Percentiles rank a stretch among this genome's conserved stretches.
These are phyloP conservation scores for Limonius californicus DNA, from an alignment of 1,140 invertebrate species.

Conservation along the genomic window DNA sequence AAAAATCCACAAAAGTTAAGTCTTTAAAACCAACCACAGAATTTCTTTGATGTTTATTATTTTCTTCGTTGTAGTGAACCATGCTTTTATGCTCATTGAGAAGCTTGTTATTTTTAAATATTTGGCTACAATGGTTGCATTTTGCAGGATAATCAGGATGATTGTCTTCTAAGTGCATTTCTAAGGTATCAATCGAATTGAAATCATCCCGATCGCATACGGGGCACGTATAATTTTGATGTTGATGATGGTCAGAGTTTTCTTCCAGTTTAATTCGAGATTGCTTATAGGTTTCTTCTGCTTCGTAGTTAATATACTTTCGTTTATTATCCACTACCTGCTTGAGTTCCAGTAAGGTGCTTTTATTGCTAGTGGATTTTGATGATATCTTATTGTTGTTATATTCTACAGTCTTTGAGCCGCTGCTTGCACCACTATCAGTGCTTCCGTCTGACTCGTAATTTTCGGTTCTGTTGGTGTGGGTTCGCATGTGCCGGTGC, in stretches of 20 bases:
- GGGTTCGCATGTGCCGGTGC: constrained; percentile 78
- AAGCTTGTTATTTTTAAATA: constrained; percentile 66
- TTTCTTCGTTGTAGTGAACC: constrained; percentile 28
- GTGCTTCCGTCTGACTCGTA: constrained; percentile 48
- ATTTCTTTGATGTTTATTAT: constrained; percentile 35
- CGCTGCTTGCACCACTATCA: constrained; percentile 40
- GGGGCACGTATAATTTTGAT: constrained; percentile 49
- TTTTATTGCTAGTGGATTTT: constrained; percentile 20
- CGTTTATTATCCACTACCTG: constrained; percentile 3
- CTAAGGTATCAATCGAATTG: constrained; percentile 54
- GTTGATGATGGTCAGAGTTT: not conserved
- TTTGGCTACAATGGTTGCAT: constrained; percentile 65
- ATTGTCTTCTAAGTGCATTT: constrained; percentile 66
- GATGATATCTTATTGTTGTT: constrained; percentile 45
- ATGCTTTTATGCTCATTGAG: constrained; percentile 59
- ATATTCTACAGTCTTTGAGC: constrained; percentile 42
- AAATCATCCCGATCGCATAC: constrained; percentile 63
- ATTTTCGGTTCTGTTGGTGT: constrained; percentile 51
- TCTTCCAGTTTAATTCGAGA: constrained; percentile 27
- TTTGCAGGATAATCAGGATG: constrained; percentile 67
- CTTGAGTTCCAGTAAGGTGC: not conserved
- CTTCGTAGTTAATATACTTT: constrained; percentile 17
- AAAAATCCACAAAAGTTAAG: constrained; percentile 75
- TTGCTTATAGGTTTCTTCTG: constrained; percentile 11
- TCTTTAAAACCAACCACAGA: constrained; percentile 65